Evolutionary conservation across 2,797 vertebrate genomes (phyloP).

Genomic region (Tenualosa ilisha): DNA sequence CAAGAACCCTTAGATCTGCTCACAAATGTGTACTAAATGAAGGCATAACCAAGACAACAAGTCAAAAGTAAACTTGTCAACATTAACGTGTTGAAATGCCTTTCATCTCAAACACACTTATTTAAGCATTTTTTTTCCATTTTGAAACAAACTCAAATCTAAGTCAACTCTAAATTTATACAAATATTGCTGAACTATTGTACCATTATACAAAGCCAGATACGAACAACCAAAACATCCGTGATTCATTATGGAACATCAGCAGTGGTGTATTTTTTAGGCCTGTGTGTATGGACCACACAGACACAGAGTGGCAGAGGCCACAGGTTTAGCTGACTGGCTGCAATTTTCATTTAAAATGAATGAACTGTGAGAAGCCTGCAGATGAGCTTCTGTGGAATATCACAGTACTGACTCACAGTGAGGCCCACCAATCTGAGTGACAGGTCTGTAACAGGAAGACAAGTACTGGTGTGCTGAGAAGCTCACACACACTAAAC

Average conservation of each 20-base stretch:
- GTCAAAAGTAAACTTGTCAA: neutral
- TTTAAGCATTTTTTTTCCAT: neutral
- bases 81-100: neutral
- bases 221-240: neutral
- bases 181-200: no score
- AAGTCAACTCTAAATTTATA: no score
- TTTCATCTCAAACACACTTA: neutral
- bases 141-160: neutral
- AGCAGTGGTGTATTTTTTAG: neutral
- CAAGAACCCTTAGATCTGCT: neutral
- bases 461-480: no score
- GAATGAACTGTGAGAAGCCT: neutral
- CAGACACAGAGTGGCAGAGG: neutral
- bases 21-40: neutral
- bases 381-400: neutral
- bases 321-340: neutral
- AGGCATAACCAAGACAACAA: no score
- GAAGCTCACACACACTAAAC: no score
- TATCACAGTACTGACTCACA: neutral
- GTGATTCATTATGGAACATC: neutral
- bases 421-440: no score
- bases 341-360: neutral
- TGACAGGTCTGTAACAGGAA: no score
- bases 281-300: neutral
- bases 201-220: neutral